Percentiles rank a stretch among this genome's conserved stretches.
These are phyloP conservation scores for Amiota communis DNA, from an alignment of 2,888 invertebrate species.

Conservation along the genomic window DNA sequence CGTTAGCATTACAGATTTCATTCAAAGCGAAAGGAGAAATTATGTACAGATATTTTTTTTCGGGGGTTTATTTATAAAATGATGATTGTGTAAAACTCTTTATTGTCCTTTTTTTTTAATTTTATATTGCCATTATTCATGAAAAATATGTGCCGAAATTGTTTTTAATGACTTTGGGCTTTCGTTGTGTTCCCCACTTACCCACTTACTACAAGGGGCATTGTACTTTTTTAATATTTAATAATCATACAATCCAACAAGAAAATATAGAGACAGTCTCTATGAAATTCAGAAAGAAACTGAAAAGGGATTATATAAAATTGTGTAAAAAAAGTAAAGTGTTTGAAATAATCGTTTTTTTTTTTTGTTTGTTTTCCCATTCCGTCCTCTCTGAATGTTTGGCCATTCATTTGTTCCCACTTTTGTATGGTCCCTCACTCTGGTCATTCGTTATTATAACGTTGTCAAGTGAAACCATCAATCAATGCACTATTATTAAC, in stretches of 20 bases:
- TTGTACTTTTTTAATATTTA: conserved; percentile 7
- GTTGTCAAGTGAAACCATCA: conserved; percentile 34
- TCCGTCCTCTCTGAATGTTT: too few species aligned
- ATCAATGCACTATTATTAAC: conserved; percentile 35
- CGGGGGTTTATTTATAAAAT: not conserved
- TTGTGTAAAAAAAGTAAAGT: too few species aligned
- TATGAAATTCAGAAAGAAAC: too few species aligned
- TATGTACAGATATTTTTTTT: too few species aligned
- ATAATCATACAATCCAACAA: not conserved
- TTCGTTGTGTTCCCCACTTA: not conserved
- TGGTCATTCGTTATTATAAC: conserved; percentile 18
- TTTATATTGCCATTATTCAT: conserved; percentile 20
- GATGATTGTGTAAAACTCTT: conserved; percentile 1
- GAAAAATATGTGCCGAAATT: conserved; percentile 16
- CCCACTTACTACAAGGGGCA: not conserved
- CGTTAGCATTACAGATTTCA: too few species aligned
- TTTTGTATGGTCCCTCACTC: too few species aligned
- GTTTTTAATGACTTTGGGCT: conserved; percentile 19
- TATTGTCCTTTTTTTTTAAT: conserved; percentile 13
- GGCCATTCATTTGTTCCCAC: too few species aligned
- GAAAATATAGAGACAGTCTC: too few species aligned
- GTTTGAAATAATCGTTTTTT: too few species aligned
- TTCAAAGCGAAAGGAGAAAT: too few species aligned
- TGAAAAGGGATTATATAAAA: too few species aligned
- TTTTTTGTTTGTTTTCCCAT: too few species aligned